Conservation (phyloP, 2,888 invertebrate genomes). For the Apotomis capreana region DNA sequence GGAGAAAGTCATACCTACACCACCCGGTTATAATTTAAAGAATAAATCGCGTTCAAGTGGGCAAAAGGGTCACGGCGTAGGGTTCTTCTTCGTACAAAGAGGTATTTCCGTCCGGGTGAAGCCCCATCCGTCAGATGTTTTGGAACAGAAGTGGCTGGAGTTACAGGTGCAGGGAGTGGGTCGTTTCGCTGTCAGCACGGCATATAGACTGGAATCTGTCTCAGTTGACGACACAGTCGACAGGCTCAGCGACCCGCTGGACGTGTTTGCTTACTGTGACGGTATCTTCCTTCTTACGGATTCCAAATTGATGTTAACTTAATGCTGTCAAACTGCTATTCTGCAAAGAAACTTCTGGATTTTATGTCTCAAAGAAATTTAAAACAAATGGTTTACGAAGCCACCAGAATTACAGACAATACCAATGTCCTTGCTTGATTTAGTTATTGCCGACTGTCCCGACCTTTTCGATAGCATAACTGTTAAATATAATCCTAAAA, state of each 20-base stretch:
- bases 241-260: background rate
- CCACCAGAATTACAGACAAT: background rate
- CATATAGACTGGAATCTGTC: slow-evolving; percentile 7
- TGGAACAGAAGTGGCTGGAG: slow-evolving; percentile 2
- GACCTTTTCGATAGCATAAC: background rate
- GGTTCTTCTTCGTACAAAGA: background rate
- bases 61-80: background rate
- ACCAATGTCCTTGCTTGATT: background rate
- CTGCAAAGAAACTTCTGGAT: background rate
- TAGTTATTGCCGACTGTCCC: background rate
- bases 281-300: background rate
- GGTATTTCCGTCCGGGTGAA: background rate
- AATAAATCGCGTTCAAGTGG: background rate
- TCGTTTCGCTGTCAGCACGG: background rate
- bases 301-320: slow-evolving; percentile 6
- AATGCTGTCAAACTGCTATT: background rate
- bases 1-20: background rate
- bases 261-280: background rate
- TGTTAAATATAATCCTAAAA: background rate
- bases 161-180: background rate
- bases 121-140: background rate
- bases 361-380: background rate
- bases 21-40: slow-evolving; percentile 1
- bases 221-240: background rate
- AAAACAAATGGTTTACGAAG: background rate